These are phyloP conservation scores for Anguilla rostrata DNA, from an alignment of 2,113 vertebrate genomes.

Conservation along the genomic window DNA sequence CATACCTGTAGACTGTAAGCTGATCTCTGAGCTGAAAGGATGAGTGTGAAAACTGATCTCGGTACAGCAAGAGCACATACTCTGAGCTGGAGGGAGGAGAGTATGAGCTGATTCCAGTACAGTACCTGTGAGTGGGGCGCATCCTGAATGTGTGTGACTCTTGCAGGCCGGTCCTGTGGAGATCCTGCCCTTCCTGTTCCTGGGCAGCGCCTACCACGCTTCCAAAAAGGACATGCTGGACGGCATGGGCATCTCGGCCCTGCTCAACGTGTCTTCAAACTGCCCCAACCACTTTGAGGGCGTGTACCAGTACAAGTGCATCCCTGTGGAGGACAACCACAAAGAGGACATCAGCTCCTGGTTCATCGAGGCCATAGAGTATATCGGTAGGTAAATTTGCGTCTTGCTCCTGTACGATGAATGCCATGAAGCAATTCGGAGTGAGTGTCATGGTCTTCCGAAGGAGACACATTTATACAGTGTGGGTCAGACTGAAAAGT, in stretches of 20 bases:
- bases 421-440: no score
- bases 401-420: not conserved
- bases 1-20: not conserved
- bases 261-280: slow-evolving; percentile 95
- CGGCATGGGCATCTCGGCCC: slow-evolving; percentile 86
- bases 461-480: no score
- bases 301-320: slow-evolving; percentile 93
- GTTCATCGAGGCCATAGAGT: slow-evolving; percentile 97
- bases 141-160: slow-evolving; percentile 32
- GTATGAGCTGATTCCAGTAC: not conserved
- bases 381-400: slow-evolving; percentile 82
- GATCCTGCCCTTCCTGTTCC: slow-evolving; percentile 94
- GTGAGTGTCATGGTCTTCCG: no score
- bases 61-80: not conserved
- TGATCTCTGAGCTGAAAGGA: no score
- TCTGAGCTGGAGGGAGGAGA: no score
- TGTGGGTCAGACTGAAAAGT: no score
- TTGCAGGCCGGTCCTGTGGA: slow-evolving; percentile 90
- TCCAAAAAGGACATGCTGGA: slow-evolving; percentile 95
- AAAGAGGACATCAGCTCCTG: slow-evolving; percentile 98
- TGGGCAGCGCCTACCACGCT: slow-evolving; percentile 94
- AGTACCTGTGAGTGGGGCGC: not conserved
- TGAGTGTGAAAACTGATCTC: no score
- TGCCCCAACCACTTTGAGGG: slow-evolving; percentile 98
- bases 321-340: slow-evolving; percentile 97